Evolutionary conservation across 1,140 invertebrate species (phyloP), one percentile per base, ranked within the genome.

Genomic region (Procambarus virginalis): DNA sequence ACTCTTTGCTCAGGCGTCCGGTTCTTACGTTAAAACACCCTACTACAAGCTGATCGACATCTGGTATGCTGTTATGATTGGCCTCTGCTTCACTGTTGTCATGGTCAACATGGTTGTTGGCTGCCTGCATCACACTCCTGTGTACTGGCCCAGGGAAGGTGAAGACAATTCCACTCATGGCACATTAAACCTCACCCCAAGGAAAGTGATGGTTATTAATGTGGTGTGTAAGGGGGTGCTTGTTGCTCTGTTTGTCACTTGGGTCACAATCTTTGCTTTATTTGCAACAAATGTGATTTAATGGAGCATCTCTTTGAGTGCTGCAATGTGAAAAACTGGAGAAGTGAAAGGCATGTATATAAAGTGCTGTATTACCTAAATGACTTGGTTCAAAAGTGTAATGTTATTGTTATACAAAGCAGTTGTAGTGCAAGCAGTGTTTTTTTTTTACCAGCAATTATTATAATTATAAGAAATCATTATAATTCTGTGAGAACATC

Each of bases 41-140:
- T 84, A 84, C 48, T 84, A 22, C 48, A 84, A 75, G 46, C 49
- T 84, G 0, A n/a, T 84, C 2, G 82, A 84, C 70, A 46, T 84
- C 2, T 84, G 82, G 82, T 84, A 84, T 51, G 68, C 73, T 3
- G 0, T 9, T 1, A 12, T 84, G 8, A 75, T 84, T 48, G 8
- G 22, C 1, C 20, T 84, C 10, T 75, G 82, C 70, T 84, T 73
- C 49, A 10, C 9, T 20, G 48, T 84, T 2, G 82, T 84, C 34
- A 84, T 75, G 6, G 82, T 34, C 22, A 75, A 84, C 22, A 48
- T n/a, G 12, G 5, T 55, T 17, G 70, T 84, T 5, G 70, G 70
- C 48, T 75, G 9, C 34, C 60, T 82, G 34, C n/a, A 73, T 3
- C 5, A 34, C 64, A 17, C 14, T 5, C 64, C 5, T 10, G 14